Percentiles rank a stretch among this genome's conserved stretches.
phyloP scores from a whole-genome alignment of 2,113 vertebrate genomes.

The Petromus typicus region DNA sequence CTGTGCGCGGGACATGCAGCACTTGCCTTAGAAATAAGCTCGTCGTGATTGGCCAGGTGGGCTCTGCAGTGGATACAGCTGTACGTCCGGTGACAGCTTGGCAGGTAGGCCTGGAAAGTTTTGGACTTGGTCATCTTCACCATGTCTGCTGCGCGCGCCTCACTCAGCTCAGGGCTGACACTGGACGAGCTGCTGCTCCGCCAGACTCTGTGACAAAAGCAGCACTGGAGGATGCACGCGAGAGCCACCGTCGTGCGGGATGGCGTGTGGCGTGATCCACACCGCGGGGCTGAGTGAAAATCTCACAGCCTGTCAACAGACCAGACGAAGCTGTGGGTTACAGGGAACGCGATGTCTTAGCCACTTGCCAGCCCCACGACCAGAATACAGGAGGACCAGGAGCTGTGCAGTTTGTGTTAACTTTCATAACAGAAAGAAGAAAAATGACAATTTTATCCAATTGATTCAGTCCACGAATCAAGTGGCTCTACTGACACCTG shows the following conservation, averaged over 20 bases:
- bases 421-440: not conserved
- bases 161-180: conserved; percentile 93
- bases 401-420: not conserved
- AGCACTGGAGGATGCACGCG: conserved; percentile 96
- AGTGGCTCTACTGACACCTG: not conserved
- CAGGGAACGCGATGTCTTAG: accelerated
- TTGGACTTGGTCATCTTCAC: conserved; percentile 99
- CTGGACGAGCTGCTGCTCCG: conserved; percentile 93
- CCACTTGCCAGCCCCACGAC: not conserved
- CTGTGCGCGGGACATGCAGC: conserved; percentile 48
- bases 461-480: not conserved
- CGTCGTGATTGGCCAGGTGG: conserved; percentile 98
- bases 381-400: not conserved
- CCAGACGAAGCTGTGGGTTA: not conserved
- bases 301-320: conserved; percentile 89
- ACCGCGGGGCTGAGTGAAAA: conserved; percentile 92
- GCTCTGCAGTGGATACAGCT: conserved; percentile 99
- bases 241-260: conserved; percentile 96
- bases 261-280: conserved; percentile 96
- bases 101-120: conserved; percentile 99
- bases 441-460: not conserved
- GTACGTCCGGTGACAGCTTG: conserved; percentile 97
- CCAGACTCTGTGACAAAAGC: conserved; percentile 96
- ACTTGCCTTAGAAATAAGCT: conserved; percentile 96
- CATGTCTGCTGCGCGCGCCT: conserved; percentile 94